A percentile compares a stretch with the other conserved stretches of the same genome.
Evolutionary conservation across 1,140 invertebrate species (phyloP).

Genomic region (Drosophila setifemur): DNA sequence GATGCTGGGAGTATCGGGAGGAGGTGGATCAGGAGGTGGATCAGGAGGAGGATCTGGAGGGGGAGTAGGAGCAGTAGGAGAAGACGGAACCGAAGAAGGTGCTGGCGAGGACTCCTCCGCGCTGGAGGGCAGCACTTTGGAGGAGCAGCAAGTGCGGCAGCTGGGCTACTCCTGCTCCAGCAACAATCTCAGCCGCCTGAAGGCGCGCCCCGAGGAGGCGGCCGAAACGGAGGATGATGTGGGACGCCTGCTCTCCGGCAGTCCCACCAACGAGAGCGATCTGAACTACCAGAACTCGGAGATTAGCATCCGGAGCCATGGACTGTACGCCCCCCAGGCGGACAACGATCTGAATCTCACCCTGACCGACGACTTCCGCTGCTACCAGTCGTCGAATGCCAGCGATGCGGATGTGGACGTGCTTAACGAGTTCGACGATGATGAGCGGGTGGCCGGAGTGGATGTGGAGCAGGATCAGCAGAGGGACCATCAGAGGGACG

Average conservation of each 20-base stretch:
- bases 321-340: conserved; percentile 84
- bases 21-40: too few relatives aligned
- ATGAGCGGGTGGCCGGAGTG: conserved; percentile 9
- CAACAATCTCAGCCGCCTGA: conserved; percentile 75
- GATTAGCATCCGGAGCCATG: conserved; percentile 85
- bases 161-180: conserved; percentile 60
- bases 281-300: conserved; percentile 86
- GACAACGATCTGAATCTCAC: conserved; percentile 80
- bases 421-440: conserved; percentile 75
- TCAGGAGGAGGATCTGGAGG: too few relatives aligned
- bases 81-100: too few relatives aligned
- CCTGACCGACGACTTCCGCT: conserved; percentile 77
- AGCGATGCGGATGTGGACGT: conserved; percentile 76
- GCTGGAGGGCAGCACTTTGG: conserved; percentile 9
- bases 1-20: conserved; percentile 27
- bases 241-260: conserved; percentile 75
- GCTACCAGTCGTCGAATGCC: conserved; percentile 79
- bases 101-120: neutral
- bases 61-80: too few relatives aligned
- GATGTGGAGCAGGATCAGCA: conserved; percentile 15
- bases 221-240: conserved; percentile 19
- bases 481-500: conserved; percentile 24
- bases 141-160: conserved; percentile 33
- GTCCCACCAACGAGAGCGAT: conserved; percentile 85
- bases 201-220: conserved; percentile 40